Evolutionary conservation across 2,797 vertebrate genomes (phyloP), one percentile per base, ranked within the genome.

Genomic region (Microcaecilia unicolor): DNA sequence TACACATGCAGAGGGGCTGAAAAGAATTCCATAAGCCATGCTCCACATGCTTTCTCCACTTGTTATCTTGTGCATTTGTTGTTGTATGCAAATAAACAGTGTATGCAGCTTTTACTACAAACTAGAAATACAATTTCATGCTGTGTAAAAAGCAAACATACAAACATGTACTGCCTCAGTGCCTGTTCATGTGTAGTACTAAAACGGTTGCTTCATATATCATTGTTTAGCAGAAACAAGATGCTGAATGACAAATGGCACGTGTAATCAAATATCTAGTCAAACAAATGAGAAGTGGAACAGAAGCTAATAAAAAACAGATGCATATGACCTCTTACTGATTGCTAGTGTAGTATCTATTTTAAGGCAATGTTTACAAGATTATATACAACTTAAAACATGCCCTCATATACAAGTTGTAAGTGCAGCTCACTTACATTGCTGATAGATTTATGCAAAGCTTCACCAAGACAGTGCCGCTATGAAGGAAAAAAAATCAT

Each of bases 391-490:
- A 65, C 45, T 23, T 55, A 73, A 67, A 61, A 57, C 85, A 86
- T 85, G 83, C 81, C 71, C 65, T 55, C 44, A 55, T 47, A 57
- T 23, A 66, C 37, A 64, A 51, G 52, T 29, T 77, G 76, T 77
- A 82, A 83, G 79, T 81, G 75, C 57, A 44, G 44, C 25, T 78
- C 77, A 88, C 84, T 87, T 81, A 88, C 86, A 83, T 86, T 87
- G 82, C 77, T 85, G 85, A 88, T 80, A 76, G 86, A 87, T 55
- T 88, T 87, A 84, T 89, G 81, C 72, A 89, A 87, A 72, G 82
- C 83, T 78, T 86, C 84, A 74, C 85, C 83, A 53, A 88, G 83
- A 80, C 76, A 84, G 57, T 87, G 83, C 67, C 83, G 78, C 85
- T 88, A 81, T 49, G 67, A 74, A 67, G 72, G 48, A 78, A 77